These are phyloP conservation scores for Jacana jacana DNA, from an alignment of 2,113 vertebrate species.

Conservation along the genomic window DNA sequence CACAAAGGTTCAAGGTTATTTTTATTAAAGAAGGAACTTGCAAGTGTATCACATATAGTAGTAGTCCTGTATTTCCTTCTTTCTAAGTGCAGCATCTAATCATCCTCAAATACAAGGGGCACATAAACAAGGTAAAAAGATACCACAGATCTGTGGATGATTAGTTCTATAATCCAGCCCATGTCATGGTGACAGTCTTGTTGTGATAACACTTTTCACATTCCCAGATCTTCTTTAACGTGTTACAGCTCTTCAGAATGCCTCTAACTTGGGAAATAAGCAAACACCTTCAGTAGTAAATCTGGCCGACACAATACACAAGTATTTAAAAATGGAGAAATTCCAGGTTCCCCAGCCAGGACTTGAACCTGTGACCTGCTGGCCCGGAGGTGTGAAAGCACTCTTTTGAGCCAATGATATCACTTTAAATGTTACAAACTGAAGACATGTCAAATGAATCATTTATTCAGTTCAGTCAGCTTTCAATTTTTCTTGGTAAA, in stretches of 20 bases:
- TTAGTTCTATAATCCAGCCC: background rate
- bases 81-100: background rate
- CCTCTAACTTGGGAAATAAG: conserved; percentile 12
- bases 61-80: background rate
- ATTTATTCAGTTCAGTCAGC: conserved; percentile 58
- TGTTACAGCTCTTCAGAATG: conserved; percentile 20
- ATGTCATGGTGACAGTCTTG: background rate
- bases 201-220: background rate
- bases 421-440: conserved; percentile 55
- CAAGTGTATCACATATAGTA: background rate
- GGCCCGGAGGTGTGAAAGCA: conserved; percentile 71
- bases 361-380: conserved; percentile 63
- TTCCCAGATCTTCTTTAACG: background rate
- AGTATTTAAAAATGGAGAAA: conserved; percentile 12
- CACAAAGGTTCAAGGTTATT: background rate
- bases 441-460: conserved; percentile 60
- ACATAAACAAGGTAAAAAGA: background rate
- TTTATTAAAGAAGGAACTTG: background rate
- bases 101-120: background rate
- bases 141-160: background rate
- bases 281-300: background rate
- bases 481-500: conserved; percentile 62
- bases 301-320: background rate
- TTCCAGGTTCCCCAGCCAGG: conserved; percentile 55
- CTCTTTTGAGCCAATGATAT: conserved; percentile 63